Evolutionary conservation across 2,888 invertebrate genomes (phyloP), one percentile per base, ranked within the genome.

Genomic region (Meloe dianella): DNA sequence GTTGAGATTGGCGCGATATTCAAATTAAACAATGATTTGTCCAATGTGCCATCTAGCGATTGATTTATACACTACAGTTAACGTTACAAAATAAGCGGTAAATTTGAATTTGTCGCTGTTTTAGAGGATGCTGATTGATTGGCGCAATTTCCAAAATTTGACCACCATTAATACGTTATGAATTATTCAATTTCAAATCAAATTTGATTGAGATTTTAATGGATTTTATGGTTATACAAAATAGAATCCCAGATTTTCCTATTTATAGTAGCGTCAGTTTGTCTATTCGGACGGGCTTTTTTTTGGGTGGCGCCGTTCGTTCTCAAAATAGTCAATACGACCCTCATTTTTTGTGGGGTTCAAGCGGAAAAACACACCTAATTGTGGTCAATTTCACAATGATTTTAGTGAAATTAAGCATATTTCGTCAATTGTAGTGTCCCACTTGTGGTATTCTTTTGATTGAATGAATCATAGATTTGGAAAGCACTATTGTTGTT

Each of bases 401-500:
- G 30, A 9, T 10, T 4, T 12, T 12, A n/a, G 41, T 41, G n/a
- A 17, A 41, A 27, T 27, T 27, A 27, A 4, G 27, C 2, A 27
- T 7, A 41, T 41, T 35, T 35, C 35, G 14, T 35, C n/a, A 35
- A 14, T 35, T 41, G n/a, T n/a, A n/a, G n/a, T n/a, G 41, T 41
- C 41, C 41, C 17, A 6, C 0, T 41, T 41, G 41, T 41, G 41
- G 41, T 41, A 5, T n/a, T n/a, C 1, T 41, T 41, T 17, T 17
- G 1, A 17, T 38, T 14, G n/a, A 41, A 41, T 41, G 41, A 41
- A n/a, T 41, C 41, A 41, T 8, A 6, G 4, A 35, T 41, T 41
- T 41, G 41, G 41, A 41, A 41, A 41, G 17, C 17, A 41, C 41
- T n/a, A 41, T 41, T 41, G 41, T 41, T 38, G 14, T 41, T 41